These are phyloP conservation scores for Helicoverpa assulta DNA, from an alignment of 2,888 invertebrate species.

Conservation along the genomic window DNA sequence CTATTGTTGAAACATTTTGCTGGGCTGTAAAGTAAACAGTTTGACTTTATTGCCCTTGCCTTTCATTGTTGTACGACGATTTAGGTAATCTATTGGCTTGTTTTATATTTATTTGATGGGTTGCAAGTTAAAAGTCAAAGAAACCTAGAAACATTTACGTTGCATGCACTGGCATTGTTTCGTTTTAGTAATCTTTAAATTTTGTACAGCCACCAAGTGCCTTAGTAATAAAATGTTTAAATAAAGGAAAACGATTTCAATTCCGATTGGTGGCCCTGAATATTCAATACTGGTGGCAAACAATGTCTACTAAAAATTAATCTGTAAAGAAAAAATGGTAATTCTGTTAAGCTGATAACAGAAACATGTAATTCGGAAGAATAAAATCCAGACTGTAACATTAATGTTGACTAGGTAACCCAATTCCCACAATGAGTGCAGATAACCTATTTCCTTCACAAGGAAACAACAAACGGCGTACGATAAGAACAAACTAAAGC, in stretches of 20 bases:
- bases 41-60: constrained; percentile 77
- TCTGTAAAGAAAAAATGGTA: background rate
- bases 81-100: constrained; percentile 66
- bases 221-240: constrained; percentile 9
- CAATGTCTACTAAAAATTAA: no score
- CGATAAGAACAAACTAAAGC: constrained; percentile 46
- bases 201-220: constrained; percentile 23
- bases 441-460: constrained; percentile 57
- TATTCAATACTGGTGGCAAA: background rate
- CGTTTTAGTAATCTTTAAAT: constrained; percentile 8
- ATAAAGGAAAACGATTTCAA: constrained; percentile 5
- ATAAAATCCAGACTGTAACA: constrained; percentile 8
- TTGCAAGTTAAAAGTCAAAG: constrained; percentile 29
- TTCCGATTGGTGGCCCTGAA: background rate
- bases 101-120: constrained; percentile 51
- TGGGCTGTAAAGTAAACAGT: constrained; percentile 84
- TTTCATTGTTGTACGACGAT: constrained; percentile 72
- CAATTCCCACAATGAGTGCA: constrained; percentile 33
- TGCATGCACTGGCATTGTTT: constrained; percentile 23
- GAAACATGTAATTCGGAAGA: background rate
- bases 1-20: constrained; percentile 77
- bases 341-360: background rate
- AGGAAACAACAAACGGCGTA: constrained; percentile 36
- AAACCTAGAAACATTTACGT: constrained; percentile 20
- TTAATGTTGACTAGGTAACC: constrained; percentile 37